A percentile compares a stretch with the other conserved stretches of the same genome.
Conservation (phyloP, 2,113 vertebrate species). For the Paramormyrops kingsleyae region DNA sequence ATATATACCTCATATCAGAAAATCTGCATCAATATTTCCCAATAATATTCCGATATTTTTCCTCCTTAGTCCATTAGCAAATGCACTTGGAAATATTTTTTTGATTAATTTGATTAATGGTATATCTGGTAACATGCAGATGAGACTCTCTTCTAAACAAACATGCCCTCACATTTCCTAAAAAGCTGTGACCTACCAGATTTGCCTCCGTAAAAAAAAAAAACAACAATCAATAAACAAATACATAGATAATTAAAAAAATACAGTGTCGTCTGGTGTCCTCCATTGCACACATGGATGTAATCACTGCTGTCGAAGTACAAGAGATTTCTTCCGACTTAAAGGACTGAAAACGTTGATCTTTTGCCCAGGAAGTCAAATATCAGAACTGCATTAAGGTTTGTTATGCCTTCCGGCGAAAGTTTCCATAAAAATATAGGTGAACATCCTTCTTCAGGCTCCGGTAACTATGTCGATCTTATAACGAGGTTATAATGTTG, state of each 20-base stretch:
- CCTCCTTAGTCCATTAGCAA: not conserved
- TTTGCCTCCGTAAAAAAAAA: not conserved
- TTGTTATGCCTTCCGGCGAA: not conserved
- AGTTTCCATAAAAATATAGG: not conserved
- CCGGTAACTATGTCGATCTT: not conserved
- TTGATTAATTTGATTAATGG: not conserved
- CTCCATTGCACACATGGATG: not conserved
- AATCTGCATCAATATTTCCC: not conserved
- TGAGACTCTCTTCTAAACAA: not conserved
- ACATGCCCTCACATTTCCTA: not conserved
- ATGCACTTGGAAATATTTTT: not conserved
- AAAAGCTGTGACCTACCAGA: not conserved
- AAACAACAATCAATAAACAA: not conserved
- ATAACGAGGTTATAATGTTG: not conserved
- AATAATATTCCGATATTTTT: not conserved
- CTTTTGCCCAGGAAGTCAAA: not conserved
- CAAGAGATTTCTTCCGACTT: not conserved
- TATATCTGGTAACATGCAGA: not conserved
- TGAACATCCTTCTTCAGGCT: not conserved
- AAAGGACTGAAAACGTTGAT: not conserved
- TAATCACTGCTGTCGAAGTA: not conserved
- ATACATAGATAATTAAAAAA: not conserved
- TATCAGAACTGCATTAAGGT: not conserved
- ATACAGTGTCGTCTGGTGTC: not conserved
- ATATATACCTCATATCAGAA: not conserved